Base-by-base conservation (phyloP, 2,797 vertebrate genomes). In the Rhodeus uyekii region DNA sequence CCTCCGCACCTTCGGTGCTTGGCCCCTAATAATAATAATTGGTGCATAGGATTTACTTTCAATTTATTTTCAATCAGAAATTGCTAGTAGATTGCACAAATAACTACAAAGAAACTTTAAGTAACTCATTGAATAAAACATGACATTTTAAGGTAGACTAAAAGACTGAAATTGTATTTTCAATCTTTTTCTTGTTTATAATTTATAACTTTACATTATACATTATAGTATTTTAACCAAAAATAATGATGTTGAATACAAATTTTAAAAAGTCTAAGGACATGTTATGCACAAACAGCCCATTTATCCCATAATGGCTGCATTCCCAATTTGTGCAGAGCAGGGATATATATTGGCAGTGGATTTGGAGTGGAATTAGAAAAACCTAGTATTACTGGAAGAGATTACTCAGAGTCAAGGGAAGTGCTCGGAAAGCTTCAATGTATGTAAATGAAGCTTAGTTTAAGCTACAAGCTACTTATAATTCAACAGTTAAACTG, bases 271-370 rank as follows among this genome's bases (percentile, higher is more conserved):
- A 48, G 55, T 53, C 22, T 3, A 10, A 18, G n/a, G 50, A 39
- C 34, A 39, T 74, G 69, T 36, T 53, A 73, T 73, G 69, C 46
- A 53, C n/a, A 29, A 36, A 64, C 61, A 53, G 36, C 19, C 5
- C 12, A 36, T 50, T 55, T 27, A 74, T 74, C 72, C 50, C 50
- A 55, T 10, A 58, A 74, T 74, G 72, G 50, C 72, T 58, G 22
- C 50, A 55, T 38, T 74, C 72, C 72, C 50, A 18, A 36, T 74
- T 58, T 58, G n/a, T 55, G 50, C 8, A 16, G 34, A 58, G 34
- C 34, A 39, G 34, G 72, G 36, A 58, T 34, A 74, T 34, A 74
- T 74, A 58, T 39, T 74, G 71, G 71, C 34, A 38, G 34, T 74
- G 72, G 50, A 39, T 74, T 39, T 74, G 50, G 8, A 58, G 4